Evolutionary conservation across 35 echinoderm and acorn worm species (phyloP).

Genomic region (Acanthaster planci): DNA sequence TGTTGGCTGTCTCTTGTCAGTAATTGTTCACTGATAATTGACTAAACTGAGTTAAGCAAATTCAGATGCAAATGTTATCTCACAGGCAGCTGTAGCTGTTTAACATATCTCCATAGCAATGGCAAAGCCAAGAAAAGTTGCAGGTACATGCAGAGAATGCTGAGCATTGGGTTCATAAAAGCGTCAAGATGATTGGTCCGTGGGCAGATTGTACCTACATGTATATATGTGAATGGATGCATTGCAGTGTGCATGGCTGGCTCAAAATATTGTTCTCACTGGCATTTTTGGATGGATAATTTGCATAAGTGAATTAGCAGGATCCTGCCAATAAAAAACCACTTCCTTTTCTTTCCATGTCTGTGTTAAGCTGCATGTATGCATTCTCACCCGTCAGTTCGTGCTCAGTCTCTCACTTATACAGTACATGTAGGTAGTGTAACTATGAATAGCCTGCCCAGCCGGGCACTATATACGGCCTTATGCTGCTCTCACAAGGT

Average conservation of each 20-base stretch:
- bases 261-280: conserved; percentile 15
- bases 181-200: too few relatives aligned
- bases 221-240: too few relatives aligned
- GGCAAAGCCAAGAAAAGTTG: conserved; percentile 26
- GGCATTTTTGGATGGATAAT: background rate
- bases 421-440: too few relatives aligned
- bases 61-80: too few relatives aligned
- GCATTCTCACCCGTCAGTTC: background rate
- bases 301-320: conserved; percentile 22
- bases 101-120: background rate
- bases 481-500: background rate
- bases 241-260: background rate
- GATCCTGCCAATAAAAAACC: conserved; percentile 17
- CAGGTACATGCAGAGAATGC: background rate
- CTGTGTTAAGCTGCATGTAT: background rate
- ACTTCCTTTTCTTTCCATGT: conserved; percentile 15
- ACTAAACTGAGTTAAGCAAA: too few relatives aligned
- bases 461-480: too few relatives aligned
- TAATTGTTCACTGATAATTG: too few relatives aligned
- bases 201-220: too few relatives aligned
- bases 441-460: too few relatives aligned
- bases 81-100: too few relatives aligned
- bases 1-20: too few relatives aligned
- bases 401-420: background rate
- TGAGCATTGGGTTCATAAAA: background rate